Evolutionary conservation across 2,888 invertebrate genomes (phyloP), one percentile per base, ranked within the genome.

Genomic region (Limnephilus rhombicus): DNA sequence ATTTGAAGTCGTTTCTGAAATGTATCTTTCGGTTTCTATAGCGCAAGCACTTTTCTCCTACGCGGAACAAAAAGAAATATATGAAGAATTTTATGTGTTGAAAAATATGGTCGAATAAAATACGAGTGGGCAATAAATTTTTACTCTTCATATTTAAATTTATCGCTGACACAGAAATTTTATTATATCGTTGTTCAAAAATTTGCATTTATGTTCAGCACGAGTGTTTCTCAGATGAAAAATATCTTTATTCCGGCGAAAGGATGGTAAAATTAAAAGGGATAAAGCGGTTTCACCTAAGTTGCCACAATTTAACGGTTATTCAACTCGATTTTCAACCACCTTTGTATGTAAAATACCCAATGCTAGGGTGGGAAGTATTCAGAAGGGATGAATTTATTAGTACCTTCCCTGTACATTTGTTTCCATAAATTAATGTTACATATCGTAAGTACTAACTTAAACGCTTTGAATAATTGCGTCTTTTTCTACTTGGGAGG

Each of bases 91-190:
- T 85, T 85, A 85, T 41, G 85, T 85, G 85, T 34, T 34, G 31
- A 41, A 85, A 41, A 85, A 41, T 85, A 85, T 85, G 85, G 85
- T 34, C 31, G 41, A 85, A 85, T 41, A 85, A 41, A 85, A 85
- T 85, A 85, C 34, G 41, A 85, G 34, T 37, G 41, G n/a, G 85
- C 85, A 37, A n/a, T 85, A 85, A 85, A 85, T 37, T 85, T 85
- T 41, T 34, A 41, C 41, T 85, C 41, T 85, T 85, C 85, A 85
- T 85, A 41, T 85, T 85, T 85, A 85, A 85, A 85, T 85, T 85
- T 85, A 85, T 85, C 24, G 85, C 85, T 41, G 85, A 85, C 85
- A 34, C 34, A 41, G 34, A 85, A 85, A 85, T 37, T 85, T 85
- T 85, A 85, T 85, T 85, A 41, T 34, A 85, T 85, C 41, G 82